These are phyloP conservation scores for Fulmarus glacialis DNA, from an alignment of 2,113 vertebrate species.

Conservation along the genomic window DNA sequence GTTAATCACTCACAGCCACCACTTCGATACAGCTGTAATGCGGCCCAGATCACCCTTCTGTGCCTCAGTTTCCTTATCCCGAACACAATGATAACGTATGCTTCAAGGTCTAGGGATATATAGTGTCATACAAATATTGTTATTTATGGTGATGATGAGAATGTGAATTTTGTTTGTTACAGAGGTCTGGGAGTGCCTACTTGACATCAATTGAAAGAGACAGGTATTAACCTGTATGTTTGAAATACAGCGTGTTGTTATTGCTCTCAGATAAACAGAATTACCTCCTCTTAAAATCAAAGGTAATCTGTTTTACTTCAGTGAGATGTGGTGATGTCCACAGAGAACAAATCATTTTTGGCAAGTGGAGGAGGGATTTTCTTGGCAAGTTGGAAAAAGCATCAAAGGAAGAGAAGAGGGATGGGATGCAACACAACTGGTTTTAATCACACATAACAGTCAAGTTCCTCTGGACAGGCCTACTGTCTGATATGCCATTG, in stretches of 20 bases:
- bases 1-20: background rate
- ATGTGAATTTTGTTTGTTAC: background rate
- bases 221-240: background rate
- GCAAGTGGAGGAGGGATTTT: slow-evolving; percentile 58
- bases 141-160: background rate
- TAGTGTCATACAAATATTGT: background rate
- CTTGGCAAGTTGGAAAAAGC: slow-evolving; percentile 50
- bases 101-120: background rate
- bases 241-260: background rate
- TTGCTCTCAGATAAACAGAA: slow-evolving; percentile 36
- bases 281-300: slow-evolving; percentile 23
- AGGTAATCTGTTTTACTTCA: slow-evolving; percentile 23
- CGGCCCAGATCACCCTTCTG: background rate
- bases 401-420: slow-evolving; percentile 68
- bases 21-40: background rate
- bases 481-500: background rate
- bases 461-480: slow-evolving; percentile 52
- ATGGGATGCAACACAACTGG: slow-evolving; percentile 68
- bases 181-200: background rate
- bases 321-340: background rate
- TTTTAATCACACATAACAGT: slow-evolving; percentile 69
- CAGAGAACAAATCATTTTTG: slow-evolving; percentile 21
- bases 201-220: background rate
- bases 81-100: background rate
- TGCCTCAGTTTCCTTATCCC: slow-evolving; percentile 4